Evolutionary conservation across 2,113 vertebrate genomes (phyloP).

Genomic region (Trochalopteron elliotii): DNA sequence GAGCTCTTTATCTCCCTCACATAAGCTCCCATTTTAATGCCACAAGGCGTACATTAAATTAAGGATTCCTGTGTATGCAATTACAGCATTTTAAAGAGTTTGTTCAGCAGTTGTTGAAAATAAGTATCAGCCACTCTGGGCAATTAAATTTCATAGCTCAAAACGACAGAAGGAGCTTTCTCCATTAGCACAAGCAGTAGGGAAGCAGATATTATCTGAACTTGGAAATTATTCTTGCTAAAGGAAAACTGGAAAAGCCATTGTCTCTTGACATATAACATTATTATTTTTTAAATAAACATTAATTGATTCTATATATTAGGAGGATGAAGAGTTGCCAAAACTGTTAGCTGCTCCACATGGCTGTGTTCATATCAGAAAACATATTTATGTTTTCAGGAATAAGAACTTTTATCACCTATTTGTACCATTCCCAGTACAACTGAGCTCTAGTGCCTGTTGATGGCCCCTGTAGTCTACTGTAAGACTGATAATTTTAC

Average conservation of each 20-base stretch:
- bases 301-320: not conserved
- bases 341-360: not conserved
- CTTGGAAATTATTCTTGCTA: constrained; percentile 4
- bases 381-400: not conserved
- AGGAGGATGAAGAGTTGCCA: not conserved
- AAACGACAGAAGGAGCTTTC: not conserved
- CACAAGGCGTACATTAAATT: not conserved
- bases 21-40: not conserved
- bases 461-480: rapidly evolving
- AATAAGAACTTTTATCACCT: not conserved
- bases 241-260: not conserved
- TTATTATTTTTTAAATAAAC: not conserved
- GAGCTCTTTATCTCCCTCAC: not conserved
- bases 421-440: not conserved
- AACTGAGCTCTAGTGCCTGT: not conserved
- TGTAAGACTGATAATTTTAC: not conserved
- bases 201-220: constrained; percentile 27
- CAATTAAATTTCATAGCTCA: constrained; percentile 52
- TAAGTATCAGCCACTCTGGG: constrained; percentile 18
- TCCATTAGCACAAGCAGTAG: not conserved
- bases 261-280: not conserved
- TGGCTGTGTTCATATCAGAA: not conserved
- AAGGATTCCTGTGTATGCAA: not conserved
- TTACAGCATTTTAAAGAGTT: constrained; percentile 50
- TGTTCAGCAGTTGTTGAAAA: constrained; percentile 58